Base-by-base conservation (phyloP, 1,140 invertebrate species). In the Sycophaga agraensis region DNA sequence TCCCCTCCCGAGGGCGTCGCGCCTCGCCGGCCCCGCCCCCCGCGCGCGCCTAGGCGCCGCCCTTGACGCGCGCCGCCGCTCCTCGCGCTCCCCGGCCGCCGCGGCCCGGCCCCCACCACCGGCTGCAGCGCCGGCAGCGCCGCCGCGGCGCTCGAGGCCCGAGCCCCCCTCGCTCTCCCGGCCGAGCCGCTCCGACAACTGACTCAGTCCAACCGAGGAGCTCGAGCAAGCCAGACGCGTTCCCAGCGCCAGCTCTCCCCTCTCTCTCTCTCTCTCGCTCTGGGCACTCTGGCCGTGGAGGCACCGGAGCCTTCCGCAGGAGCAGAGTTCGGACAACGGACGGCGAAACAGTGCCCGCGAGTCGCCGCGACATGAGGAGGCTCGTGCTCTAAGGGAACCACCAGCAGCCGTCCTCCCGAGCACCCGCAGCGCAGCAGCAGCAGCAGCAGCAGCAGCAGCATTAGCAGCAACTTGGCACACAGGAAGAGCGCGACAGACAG, bases 121-220 rank as follows among this genome's bases (percentile, higher is more conserved):
- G 24, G 16, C 39, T n/a, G 21, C 39, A 48, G 22, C 57, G 51
- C 58, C 49, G 1, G 17, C 31, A 17, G 49, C 48, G 31, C 17
- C 22, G 21, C n/a, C 26, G 57, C 19, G 2, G 19, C 21, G 31
- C 55, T 43, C 19, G 31, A 26, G 43, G n/a, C n/a, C 19, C 22
- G 11, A 4, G 24, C 24, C 45, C 6, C 14, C 28, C 19, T 39
- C 16, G 39, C 19, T 24, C 42, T 24, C 68, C n/a, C n/a, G 66
- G n/a, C n/a, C n/a, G n/a, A n/a, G n/a, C n/a, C n/a, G n/a, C n/a
- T n/a, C n/a, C n/a, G n/a, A n/a, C n/a, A n/a, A 6, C 28, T 31
- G 4, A 4, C 67, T 70, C 74, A 80, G 78, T 80, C 69, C 66
- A 70, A 71, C 75, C 73, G 68, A 75, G 70, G 77, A 76, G 69